Percentiles rank a stretch among this genome's conserved stretches.
phyloP scores from a whole-genome alignment of 2,888 invertebrate species.

The Lordiphosa fenestrarum region DNA sequence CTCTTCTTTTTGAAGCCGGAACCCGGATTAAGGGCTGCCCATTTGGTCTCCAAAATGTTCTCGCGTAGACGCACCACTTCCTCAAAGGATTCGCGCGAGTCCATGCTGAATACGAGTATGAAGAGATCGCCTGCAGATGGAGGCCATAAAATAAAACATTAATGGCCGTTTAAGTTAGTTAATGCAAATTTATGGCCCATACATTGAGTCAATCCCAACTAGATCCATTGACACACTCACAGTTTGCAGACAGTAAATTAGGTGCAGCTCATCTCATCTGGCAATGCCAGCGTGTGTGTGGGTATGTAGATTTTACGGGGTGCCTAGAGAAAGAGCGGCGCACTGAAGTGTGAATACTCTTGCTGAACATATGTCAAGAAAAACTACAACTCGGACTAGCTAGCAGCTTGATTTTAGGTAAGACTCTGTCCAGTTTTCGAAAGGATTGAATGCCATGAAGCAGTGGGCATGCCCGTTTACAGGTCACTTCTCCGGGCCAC shows the following conservation, averaged over 20 bases:
- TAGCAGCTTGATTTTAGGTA: no score
- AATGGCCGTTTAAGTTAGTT: slow-evolving; percentile 55
- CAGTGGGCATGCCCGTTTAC: neutral
- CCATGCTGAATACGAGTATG: slow-evolving; percentile 91
- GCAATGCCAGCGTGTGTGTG: slow-evolving; percentile 11
- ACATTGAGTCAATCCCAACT: slow-evolving; percentile 32
- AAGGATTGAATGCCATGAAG: no score
- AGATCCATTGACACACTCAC: slow-evolving; percentile 14
- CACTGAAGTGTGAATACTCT: slow-evolving; percentile 24
- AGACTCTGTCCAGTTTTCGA: no score
- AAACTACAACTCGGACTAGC: no score
- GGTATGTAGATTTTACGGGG: slow-evolving; percentile 2
- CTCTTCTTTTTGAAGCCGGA: slow-evolving; percentile 83
- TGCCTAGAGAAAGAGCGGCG: slow-evolving; percentile 3
- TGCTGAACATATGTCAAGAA: neutral
- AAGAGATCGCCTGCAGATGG: slow-evolving; percentile 85
- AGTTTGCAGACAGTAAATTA: slow-evolving; percentile 37
- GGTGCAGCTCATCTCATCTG: slow-evolving; percentile 22
- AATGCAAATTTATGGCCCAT: slow-evolving; percentile 63
- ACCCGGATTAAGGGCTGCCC: slow-evolving; percentile 85
- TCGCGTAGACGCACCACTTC: slow-evolving; percentile 90
- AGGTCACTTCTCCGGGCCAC: slow-evolving; percentile 19
- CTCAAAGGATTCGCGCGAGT: slow-evolving; percentile 91
- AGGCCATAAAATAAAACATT: slow-evolving; percentile 37
- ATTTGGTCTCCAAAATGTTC: slow-evolving; percentile 91